phyloP scores from a whole-genome alignment of 2,888 invertebrate genomes.

The Pandemis corylana region DNA sequence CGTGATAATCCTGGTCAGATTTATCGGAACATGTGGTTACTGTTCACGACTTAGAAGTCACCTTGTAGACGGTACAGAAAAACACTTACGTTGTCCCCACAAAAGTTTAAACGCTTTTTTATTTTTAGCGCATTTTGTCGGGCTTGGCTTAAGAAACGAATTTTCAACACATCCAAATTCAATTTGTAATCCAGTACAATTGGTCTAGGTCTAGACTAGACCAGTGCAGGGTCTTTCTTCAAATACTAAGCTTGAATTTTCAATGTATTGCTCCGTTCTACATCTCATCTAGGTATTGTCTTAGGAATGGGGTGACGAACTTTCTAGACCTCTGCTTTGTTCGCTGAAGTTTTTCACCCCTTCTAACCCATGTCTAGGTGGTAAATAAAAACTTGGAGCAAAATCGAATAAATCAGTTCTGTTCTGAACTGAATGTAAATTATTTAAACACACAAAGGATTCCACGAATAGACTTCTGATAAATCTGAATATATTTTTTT shows the following conservation, averaged over 20 bases:
- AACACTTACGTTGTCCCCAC: neutral
- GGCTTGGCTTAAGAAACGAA: neutral
- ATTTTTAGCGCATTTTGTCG: neutral
- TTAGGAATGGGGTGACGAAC: neutral
- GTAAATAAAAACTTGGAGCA: neutral
- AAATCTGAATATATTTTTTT: neutral
- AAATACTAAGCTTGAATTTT: constrained; percentile 8
- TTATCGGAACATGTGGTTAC: too few species aligned
- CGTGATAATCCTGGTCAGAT: too few species aligned
- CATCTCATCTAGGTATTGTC: neutral
- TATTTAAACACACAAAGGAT: neutral
- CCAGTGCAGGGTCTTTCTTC: neutral
- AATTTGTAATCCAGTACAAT: constrained; percentile 5
- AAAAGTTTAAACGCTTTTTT: neutral
- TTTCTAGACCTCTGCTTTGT: constrained; percentile 3
- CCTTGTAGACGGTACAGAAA: too few species aligned
- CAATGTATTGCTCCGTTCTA: constrained; percentile 3
- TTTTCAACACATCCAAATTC: neutral
- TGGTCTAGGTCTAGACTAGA: constrained; percentile 4
- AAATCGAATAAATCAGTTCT: neutral
- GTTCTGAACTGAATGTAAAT: neutral
- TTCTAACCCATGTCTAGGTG: constrained; percentile 3
- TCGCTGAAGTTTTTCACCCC: neutral
- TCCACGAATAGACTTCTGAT: neutral
- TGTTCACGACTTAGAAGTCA: too few species aligned